Evolutionary conservation across 2,888 invertebrate species (phyloP).

Genomic region (Hetaerina titia): DNA sequence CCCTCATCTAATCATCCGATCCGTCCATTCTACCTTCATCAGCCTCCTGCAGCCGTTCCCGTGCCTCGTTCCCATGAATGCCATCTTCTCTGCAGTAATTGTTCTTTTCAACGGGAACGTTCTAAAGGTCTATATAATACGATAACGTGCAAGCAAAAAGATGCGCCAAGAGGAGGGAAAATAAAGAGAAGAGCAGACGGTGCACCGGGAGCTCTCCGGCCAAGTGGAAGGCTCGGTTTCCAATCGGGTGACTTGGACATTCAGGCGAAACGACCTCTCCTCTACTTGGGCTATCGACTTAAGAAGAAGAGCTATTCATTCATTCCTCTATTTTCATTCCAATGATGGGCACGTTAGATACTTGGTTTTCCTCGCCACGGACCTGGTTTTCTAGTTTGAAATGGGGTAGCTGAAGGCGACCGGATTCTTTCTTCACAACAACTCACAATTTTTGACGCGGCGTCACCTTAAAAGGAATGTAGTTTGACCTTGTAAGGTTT

Average conservation of each 20-base stretch:
- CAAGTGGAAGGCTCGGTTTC: not conserved
- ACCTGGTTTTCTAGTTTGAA: not conserved
- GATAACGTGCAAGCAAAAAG: too few relatives aligned
- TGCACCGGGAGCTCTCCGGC: too few relatives aligned
- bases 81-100: too few relatives aligned
- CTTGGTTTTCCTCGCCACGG: not conserved
- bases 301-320: not conserved
- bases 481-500: not conserved
- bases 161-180: too few relatives aligned
- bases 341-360: not conserved
- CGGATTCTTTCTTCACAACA: not conserved
- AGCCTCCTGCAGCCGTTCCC: too few relatives aligned
- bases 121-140: too few relatives aligned
- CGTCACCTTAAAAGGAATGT: not conserved
- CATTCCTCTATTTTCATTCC: not conserved
- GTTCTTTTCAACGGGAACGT: too few relatives aligned
- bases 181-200: too few relatives aligned
- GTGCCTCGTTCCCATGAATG: too few relatives aligned
- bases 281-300: not conserved
- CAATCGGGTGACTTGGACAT: not conserved
- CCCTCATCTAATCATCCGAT: too few relatives aligned
- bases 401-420: not conserved
- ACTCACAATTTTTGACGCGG: not conserved
- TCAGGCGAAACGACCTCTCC: not conserved
- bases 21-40: too few relatives aligned